phyloP scores from a whole-genome alignment of 2,797 vertebrate species.

The Leptoclinus maculatus region DNA sequence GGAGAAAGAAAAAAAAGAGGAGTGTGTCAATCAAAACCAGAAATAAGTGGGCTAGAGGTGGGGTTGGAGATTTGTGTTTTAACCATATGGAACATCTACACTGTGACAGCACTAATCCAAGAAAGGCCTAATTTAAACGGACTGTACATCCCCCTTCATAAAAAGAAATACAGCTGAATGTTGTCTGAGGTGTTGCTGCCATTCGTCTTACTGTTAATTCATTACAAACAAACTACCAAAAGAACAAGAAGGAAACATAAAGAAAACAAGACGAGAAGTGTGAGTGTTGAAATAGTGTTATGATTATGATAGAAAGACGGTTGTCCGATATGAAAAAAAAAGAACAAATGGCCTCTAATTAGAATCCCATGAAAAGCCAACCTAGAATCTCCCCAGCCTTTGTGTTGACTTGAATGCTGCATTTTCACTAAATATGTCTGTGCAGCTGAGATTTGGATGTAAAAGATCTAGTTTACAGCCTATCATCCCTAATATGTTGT shows the following conservation, averaged over 20 bases:
- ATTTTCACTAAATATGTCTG: conserved; percentile 49
- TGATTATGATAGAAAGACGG: conserved; percentile 46
- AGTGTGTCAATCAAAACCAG: conserved; percentile 81
- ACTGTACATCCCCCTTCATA: conserved; percentile 57
- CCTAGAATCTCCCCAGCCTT: conserved; percentile 29
- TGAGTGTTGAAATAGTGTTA: conserved; percentile 14
- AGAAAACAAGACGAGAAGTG: conserved; percentile 29
- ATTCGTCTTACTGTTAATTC: conserved; percentile 52
- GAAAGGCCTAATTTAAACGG: conserved; percentile 74
- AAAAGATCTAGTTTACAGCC: conserved; percentile 72
- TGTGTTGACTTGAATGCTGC: conserved; percentile 46
- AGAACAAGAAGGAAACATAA: conserved; percentile 37
- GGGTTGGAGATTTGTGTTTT: conserved; percentile 77
- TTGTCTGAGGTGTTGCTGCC: conserved; percentile 36
- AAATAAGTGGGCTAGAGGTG: conserved; percentile 79
- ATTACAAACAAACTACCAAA: conserved; percentile 49
- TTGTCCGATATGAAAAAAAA: conserved; percentile 26
- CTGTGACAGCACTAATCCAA: conserved; percentile 75
- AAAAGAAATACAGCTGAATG: conserved; percentile 20
- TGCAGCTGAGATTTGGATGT: conserved; percentile 49
- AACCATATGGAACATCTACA: conserved; percentile 81
- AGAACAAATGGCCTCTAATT: conserved; percentile 47
- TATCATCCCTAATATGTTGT: conserved; percentile 73
- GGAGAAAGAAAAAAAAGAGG: conserved; percentile 44
- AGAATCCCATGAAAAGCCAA: conserved; percentile 39